Evolutionary conservation across 1,140 invertebrate species (phyloP), one percentile per base, ranked within the genome.

Genomic region (Schmidtea mediterranea): DNA sequence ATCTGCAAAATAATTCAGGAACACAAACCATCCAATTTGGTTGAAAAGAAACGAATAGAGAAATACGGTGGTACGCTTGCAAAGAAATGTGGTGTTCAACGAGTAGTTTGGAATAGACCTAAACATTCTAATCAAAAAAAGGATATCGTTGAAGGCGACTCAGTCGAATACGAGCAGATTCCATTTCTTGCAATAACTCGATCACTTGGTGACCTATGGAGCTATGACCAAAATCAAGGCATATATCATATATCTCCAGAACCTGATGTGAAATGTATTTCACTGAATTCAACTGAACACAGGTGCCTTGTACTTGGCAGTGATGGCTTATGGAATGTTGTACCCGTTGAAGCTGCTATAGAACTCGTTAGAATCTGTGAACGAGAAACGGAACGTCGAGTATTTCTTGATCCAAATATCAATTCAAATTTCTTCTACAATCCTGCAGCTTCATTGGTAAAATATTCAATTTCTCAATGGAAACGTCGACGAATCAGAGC

Each of bases 211-310:
- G 87, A 95, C 67, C 69, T 94, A 1, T 95, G 87, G 87, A 90
- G 83, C 58, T 92, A 87, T 59, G 90, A 92, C 67, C 78, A 78
- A 0, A 73, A 74, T 41, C 74, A 75, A 54, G 75, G 84, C 60
- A 76, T 79, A 61, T 95, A 90, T 69, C 77, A 90, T 10, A 86
- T 95, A 2, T 87, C 82, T n/a, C 89, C 89, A 0, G 82, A 87
- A 62, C 89, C 89, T 1, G 87, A 95, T 70, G 81, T 90, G 2
- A 73, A 75, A 55, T 82, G 87, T 0, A 69, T 83, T 45, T 70
- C 75, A 41, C 76, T 94, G 50, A 78, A 92, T 65, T 76, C 80
- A 1, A 72, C 71, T 15, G 64, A 65, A 54, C 76, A 73, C 60
- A 75, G 79, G 55, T 94, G 84, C 69, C 69, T 95, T 1, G 80